Base-by-base conservation (phyloP, 2,113 vertebrate species). In the Stomatorhinus ivindoensis region DNA sequence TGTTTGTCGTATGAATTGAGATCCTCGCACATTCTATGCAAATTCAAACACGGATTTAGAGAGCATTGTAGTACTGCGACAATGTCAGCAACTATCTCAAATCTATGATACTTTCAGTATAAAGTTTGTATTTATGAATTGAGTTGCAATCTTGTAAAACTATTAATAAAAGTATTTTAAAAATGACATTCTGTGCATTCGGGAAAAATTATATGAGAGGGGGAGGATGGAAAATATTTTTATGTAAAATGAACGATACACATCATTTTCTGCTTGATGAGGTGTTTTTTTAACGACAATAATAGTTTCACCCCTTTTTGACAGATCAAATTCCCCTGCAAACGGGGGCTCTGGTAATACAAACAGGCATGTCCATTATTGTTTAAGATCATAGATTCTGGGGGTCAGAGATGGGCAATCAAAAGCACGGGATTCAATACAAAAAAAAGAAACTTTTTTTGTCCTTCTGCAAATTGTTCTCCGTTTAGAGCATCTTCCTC, bases 51-150 rank as follows among this genome's bases (percentile, higher is more conserved):
- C 76, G 76, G 95, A 96, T 96, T 96, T 96, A 94, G 96, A 97
- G 90, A 97, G 95, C 96, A 97, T 96, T 97, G 96, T 96, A 96
- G 96, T 96, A 96, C 97, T 97, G 96, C 93, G 93, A 95, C 73
- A 97, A 94, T 95, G 95, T 95, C 96, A 95, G 96, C 96, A 96
- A 96, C 95, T 97, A 96, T 98, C 97, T 97, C 96, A 96, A 95
- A 96, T 97, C 96, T 96, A 97, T 97, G 96, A 97, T 95, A 96
- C 96, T 97, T 97, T 97, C 96, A 97, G 96, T 97, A 97, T 95
- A 96, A 96, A 96, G 95, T 97, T 97, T 97, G 97, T 97, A 97
- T 97, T 97, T 97, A 97, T 97, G 95, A 97, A 97, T 96, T 97
- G 95, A 94, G 96, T 92, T 96, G 94, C 96, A 96, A 97, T 96